A percentile compares a stretch with the other conserved stretches of the same genome.
These are phyloP conservation scores for Spisula solida DNA, from an alignment of 2,888 invertebrate species.

Conservation along the genomic window DNA sequence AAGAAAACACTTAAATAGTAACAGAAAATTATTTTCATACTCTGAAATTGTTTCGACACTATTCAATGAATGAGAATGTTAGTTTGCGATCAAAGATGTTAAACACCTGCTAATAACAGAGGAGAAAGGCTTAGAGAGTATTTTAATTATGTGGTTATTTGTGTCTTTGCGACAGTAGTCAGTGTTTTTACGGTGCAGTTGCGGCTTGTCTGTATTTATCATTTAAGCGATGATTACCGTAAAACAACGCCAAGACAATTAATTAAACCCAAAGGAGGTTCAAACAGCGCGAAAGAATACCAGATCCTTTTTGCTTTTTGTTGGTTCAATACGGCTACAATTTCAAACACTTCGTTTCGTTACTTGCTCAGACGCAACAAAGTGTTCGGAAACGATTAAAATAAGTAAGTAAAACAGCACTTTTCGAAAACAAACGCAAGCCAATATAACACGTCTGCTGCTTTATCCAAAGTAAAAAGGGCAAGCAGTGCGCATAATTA, in stretches of 20 bases:
- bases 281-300: background rate
- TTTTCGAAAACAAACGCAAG: too few relatives aligned
- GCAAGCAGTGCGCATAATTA: too few relatives aligned
- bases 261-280: slow-evolving; percentile 22
- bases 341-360: slow-evolving; percentile 9
- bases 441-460: too few relatives aligned
- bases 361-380: slow-evolving; percentile 6
- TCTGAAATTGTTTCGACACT: background rate
- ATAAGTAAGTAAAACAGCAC: background rate
- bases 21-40: background rate
- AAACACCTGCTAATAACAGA: slow-evolving; percentile 39
- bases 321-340: slow-evolving; percentile 2
- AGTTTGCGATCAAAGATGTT: slow-evolving; percentile 14
- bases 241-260: slow-evolving; percentile 24
- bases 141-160: slow-evolving; percentile 31
- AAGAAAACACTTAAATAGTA: slow-evolving; percentile 16
- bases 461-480: too few relatives aligned
- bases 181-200: slow-evolving; percentile 5
- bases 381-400: slow-evolving; percentile 7
- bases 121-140: background rate
- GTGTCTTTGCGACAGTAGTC: slow-evolving; percentile 29
- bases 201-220: slow-evolving; percentile 8
- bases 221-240: background rate
- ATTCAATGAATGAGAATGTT: slow-evolving; percentile 6
- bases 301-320: slow-evolving; percentile 21